These are phyloP conservation scores for Drosophila maculinotata DNA, from an alignment of 2,888 invertebrate species.

Conservation along the genomic window DNA sequence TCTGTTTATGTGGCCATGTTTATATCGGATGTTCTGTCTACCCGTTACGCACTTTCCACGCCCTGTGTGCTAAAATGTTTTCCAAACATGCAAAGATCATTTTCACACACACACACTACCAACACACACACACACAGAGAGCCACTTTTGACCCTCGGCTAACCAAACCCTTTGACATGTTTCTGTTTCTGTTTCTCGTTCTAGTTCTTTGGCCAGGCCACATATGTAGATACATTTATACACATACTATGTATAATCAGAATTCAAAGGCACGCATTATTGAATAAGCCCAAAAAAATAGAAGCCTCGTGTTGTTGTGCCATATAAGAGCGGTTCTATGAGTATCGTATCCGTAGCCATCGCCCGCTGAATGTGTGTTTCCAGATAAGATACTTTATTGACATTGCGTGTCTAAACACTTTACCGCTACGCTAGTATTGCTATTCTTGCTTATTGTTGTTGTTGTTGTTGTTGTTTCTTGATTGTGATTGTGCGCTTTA, in stretches of 20 bases:
- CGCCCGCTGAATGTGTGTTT: slow-evolving; percentile 56
- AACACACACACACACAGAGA: slow-evolving; percentile 8
- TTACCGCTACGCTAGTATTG: slow-evolving; percentile 70
- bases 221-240: slow-evolving; percentile 33
- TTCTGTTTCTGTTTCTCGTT: slow-evolving; percentile 22
- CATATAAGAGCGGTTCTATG: slow-evolving; percentile 46
- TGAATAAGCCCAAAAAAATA: slow-evolving; percentile 49
- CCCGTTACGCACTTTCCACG: slow-evolving; percentile 74
- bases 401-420: slow-evolving; percentile 81
- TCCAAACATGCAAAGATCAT: slow-evolving; percentile 79
- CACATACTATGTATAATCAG: slow-evolving; percentile 69
- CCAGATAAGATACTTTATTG: slow-evolving; percentile 80
- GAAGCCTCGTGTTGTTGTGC: slow-evolving; percentile 42
- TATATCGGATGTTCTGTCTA: slow-evolving; percentile 34
- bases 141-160: slow-evolving; percentile 34
- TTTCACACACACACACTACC: too few relatives aligned
- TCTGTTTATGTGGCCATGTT: slow-evolving; percentile 19
- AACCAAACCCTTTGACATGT: slow-evolving; percentile 76
- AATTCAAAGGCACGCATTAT: slow-evolving; percentile 80
- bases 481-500: slow-evolving; percentile 80
- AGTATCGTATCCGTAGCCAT: slow-evolving; percentile 68
- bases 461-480: slow-evolving; percentile 60
- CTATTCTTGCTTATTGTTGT: slow-evolving; percentile 42
- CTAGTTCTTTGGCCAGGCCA: slow-evolving; percentile 29
- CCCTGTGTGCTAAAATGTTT: slow-evolving; percentile 74